Percentiles rank a stretch among this genome's conserved stretches.
phyloP scores from a whole-genome alignment of 2,888 invertebrate genomes.

The Heliconius aoede region DNA sequence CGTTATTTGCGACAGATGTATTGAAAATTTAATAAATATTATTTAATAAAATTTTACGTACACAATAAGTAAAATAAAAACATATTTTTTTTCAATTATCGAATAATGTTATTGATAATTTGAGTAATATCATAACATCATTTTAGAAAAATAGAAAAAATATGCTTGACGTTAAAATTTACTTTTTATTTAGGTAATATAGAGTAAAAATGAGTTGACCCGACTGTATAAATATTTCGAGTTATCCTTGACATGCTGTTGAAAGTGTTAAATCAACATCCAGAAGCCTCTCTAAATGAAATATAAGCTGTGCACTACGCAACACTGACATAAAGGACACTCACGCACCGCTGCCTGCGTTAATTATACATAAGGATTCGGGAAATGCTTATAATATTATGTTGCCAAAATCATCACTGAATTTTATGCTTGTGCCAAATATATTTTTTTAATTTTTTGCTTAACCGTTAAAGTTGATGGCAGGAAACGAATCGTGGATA shows the following conservation, averaged over 20 bases:
- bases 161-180: not conserved
- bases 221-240: not conserved
- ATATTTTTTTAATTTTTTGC: not conserved
- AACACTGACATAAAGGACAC: conserved; percentile 24
- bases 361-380: conserved; percentile 25
- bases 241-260: conserved; percentile 17
- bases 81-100: too few species aligned
- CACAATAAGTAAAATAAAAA: not conserved
- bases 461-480: not conserved
- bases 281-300: conserved; percentile 23
- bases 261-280: not conserved
- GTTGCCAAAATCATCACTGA: not conserved
- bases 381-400: conserved; percentile 20
- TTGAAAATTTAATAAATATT: not conserved
- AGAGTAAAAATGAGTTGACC: not conserved
- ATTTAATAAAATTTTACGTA: not conserved
- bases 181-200: not conserved
- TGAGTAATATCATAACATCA: not conserved
- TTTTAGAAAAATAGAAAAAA: too few species aligned
- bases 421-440: not conserved
- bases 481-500: not conserved
- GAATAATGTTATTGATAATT: not conserved
- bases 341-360: conserved; percentile 28
- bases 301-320: conserved; percentile 9
- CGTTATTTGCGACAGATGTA: not conserved